phyloP scores from a whole-genome alignment of 1,140 invertebrate genomes.

The Scaptomyza graminum region DNA sequence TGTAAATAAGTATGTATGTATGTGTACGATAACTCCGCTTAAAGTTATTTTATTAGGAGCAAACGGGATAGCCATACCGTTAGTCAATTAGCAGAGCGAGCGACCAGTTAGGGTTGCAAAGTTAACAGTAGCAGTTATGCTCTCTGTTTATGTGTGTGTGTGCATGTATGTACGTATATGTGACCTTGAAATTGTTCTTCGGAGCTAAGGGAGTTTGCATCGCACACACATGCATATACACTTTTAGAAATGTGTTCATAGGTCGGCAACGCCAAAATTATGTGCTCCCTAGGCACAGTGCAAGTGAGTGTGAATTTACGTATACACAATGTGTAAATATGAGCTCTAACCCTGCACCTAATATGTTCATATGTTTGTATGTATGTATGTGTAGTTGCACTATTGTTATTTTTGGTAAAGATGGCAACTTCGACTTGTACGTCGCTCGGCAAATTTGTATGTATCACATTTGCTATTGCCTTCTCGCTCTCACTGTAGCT shows the following conservation, averaged over 20 bases:
- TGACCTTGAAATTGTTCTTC: constrained; percentile 45
- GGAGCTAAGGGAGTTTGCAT: constrained; percentile 22
- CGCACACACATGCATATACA: background rate
- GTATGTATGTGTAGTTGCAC: too few species aligned
- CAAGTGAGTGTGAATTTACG: too few species aligned
- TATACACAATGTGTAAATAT: too few species aligned
- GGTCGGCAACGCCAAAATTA: background rate
- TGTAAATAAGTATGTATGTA: too few species aligned
- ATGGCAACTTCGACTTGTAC: too few species aligned
- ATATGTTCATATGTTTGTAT: too few species aligned
- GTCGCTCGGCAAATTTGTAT: too few species aligned
- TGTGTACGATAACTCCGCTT: constrained; percentile 22
- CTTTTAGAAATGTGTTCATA: background rate
- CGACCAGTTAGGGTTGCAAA: constrained; percentile 37
- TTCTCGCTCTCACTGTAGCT: too few species aligned
- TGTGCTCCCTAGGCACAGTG: background rate
- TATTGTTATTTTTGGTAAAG: too few species aligned
- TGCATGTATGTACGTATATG: constrained; percentile 6
- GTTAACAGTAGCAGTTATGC: constrained; percentile 28
- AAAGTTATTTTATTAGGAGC: constrained; percentile 7
- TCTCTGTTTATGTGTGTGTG: background rate
- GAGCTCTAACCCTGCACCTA: too few species aligned
- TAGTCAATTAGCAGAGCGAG: constrained; percentile 5
- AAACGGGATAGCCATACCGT: constrained; percentile 27
- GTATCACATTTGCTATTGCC: too few species aligned